These are phyloP conservation scores for Scartelaos histophorus DNA, from an alignment of 2,113 vertebrate genomes.

Conservation along the genomic window DNA sequence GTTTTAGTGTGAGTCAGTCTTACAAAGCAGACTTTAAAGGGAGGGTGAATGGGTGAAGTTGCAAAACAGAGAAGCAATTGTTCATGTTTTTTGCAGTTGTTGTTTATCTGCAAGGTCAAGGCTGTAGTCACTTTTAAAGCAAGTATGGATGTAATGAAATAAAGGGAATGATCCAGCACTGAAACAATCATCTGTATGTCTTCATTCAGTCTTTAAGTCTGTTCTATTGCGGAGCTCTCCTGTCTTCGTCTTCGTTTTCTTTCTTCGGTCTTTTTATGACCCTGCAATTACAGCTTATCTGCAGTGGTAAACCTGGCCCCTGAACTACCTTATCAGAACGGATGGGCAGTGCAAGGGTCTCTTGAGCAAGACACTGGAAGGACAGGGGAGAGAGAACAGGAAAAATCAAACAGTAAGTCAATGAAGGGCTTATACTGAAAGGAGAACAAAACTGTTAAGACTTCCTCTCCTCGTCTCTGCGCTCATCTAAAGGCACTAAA, in stretches of 20 bases:
- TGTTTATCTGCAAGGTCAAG: conserved; percentile 71
- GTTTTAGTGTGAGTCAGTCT: conserved; percentile 46
- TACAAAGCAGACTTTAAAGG: conserved; percentile 41
- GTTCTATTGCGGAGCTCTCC: conserved; percentile 36
- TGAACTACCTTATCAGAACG: conserved; percentile 64
- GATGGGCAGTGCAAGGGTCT: conserved; percentile 69
- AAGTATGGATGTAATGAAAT: conserved; percentile 47
- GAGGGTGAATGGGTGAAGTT: conserved; percentile 22
- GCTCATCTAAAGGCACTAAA: conserved; percentile 9
- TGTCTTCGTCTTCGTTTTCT: conserved; percentile 18
- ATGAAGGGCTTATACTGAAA: conserved; percentile 29
- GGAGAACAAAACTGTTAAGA: conserved; percentile 5
- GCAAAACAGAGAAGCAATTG: conserved; percentile 64
- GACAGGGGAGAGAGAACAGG: conserved; percentile 17
- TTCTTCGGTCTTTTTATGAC: conserved; percentile 61
- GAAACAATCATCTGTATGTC: conserved; percentile 63
- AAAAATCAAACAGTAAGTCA: conserved; percentile 10
- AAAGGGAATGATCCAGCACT: conserved; percentile 47
- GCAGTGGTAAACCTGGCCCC: conserved; percentile 64
- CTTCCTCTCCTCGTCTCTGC: conserved; percentile 19
- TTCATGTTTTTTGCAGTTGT: conserved; percentile 57
- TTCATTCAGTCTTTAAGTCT: conserved; percentile 53
- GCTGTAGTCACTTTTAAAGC: conserved; percentile 54
- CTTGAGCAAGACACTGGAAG: conserved; percentile 56
- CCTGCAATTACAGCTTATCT: conserved; percentile 74